These are phyloP conservation scores for Agrypnia vestita DNA, from an alignment of 1,140 invertebrate genomes.

Conservation along the genomic window DNA sequence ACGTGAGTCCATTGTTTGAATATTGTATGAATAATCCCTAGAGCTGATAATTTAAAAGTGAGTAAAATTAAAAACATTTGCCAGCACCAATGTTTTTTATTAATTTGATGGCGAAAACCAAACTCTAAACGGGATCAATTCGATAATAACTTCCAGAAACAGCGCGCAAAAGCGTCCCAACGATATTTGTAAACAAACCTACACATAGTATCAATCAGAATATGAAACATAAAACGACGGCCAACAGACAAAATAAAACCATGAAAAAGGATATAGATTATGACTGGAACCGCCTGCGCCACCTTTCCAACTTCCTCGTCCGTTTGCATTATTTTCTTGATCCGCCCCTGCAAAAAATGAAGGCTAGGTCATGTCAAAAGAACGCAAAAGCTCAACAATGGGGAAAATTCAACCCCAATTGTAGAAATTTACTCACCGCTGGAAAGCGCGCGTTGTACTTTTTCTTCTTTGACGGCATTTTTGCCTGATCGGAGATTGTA, in stretches of 20 bases:
- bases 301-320: slow-evolving; percentile 99
- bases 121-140: slow-evolving; percentile 7
- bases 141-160: not conserved
- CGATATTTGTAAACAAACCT: slow-evolving; percentile 43
- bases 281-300: slow-evolving; percentile 97
- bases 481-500: slow-evolving; percentile 62
- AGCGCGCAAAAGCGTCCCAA: not conserved
- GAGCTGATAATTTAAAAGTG: not conserved
- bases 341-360: slow-evolving; percentile 86
- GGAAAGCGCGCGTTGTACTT: slow-evolving; percentile 97
- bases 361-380: slow-evolving; percentile 49
- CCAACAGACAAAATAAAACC: not conserved
- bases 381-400: slow-evolving; percentile 36
- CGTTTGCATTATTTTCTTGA: slow-evolving; percentile 99
- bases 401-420: slow-evolving; percentile 9
- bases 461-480: slow-evolving; percentile 97
- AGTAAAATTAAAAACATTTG: not conserved
- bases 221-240: not conserved
- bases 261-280: slow-evolving; percentile 97
- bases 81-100: no score
- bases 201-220: slow-evolving; percentile 8
- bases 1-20: not conserved
- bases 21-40: not conserved
- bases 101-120: no score
- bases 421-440: slow-evolving; percentile 80